Base-by-base conservation (phyloP, 2,888 invertebrate species). In the Aproaerema taeniolella region DNA sequence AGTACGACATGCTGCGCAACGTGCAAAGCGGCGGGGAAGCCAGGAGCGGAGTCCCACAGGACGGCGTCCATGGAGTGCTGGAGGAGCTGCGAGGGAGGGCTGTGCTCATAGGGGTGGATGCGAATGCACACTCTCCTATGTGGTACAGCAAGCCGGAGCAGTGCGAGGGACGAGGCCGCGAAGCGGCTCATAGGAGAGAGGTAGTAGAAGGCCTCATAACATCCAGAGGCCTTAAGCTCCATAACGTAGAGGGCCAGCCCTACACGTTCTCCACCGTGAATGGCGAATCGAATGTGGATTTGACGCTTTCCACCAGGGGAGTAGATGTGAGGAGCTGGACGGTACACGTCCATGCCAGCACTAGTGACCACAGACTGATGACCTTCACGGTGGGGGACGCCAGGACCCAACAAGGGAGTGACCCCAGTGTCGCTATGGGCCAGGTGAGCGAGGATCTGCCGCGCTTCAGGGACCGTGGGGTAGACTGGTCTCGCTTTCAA, bases 41-140 rank as follows among this genome's bases (percentile, higher is more conserved):
- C 34, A 1, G 49, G 40, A 0, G 36, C 48, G 0, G 4, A 2
- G 0, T 3, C 14, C 0, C 61, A 61, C 39, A 2, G n/a, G 0
- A 61, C 59, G 0, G 47, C 45, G 57, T 89, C 93, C 94, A 94
- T 0, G 89, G 89, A 58, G 89, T 53, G 0, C 31, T 60, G 11
- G 37, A 43, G 0, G 2, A 0, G 0, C 34, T 58, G 0, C 1
- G 15, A 0, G 55, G 53, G 0, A 16, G 7, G 0, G 17, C n/a
- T 0, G 38, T 58, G 0, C 4, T 61, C 0, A 30, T 61, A 0
- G 49, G 53, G 0, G 43, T 43, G 0, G 61, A 61, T 38, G 29
- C 31, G 2, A 62, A 61, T 13, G 49, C 61, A 0, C 57, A 61
- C 38, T 63, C 58, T 0, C 55, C 56, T 0, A 2, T 59, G 9